Conservation (phyloP, 2,113 vertebrate species). For the human (Homo sapiens) region DNA sequence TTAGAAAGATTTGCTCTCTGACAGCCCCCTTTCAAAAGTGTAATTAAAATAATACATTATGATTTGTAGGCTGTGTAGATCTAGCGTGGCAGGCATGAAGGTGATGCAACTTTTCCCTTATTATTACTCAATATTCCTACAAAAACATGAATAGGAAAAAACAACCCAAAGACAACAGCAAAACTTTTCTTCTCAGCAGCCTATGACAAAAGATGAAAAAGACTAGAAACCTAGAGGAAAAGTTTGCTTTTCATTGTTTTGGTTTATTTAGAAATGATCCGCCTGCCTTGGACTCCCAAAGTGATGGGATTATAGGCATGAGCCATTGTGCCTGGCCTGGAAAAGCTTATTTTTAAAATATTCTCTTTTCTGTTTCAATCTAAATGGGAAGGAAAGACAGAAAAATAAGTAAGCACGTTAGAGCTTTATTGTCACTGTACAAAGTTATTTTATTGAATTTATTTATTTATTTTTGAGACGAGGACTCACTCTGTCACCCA, state of each 20-base stretch:
- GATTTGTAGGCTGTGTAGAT: background rate
- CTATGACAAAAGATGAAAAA: conserved; percentile 75
- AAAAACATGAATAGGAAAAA: conserved; percentile 22
- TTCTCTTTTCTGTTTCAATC: background rate
- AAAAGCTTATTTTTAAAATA: background rate
- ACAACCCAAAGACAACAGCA: background rate
- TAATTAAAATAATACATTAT: background rate
- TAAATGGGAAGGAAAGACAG: background rate
- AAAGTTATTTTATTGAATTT: background rate
- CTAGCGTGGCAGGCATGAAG: conserved; percentile 3
- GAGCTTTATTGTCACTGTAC: background rate
- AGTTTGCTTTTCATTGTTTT: conserved; percentile 27
- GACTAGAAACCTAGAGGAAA: conserved; percentile 63
- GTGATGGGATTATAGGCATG: too few species aligned
- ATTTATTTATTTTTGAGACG: too few species aligned
- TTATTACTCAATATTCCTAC: conserved; percentile 69
- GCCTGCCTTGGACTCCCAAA: too few species aligned
- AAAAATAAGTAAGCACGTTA: background rate
- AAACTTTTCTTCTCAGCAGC: conserved; percentile 63
- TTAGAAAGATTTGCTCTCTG: background rate
- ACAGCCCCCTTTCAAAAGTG: background rate
- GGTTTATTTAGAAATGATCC: background rate
- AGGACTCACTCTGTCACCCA: too few species aligned
- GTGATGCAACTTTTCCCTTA: conserved; percentile 53
- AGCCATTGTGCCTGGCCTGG: too few species aligned